Percentiles rank a stretch among this genome's conserved stretches.
phyloP scores from a whole-genome alignment of 2,113 vertebrate genomes.

The Zapus hudsonius region DNA sequence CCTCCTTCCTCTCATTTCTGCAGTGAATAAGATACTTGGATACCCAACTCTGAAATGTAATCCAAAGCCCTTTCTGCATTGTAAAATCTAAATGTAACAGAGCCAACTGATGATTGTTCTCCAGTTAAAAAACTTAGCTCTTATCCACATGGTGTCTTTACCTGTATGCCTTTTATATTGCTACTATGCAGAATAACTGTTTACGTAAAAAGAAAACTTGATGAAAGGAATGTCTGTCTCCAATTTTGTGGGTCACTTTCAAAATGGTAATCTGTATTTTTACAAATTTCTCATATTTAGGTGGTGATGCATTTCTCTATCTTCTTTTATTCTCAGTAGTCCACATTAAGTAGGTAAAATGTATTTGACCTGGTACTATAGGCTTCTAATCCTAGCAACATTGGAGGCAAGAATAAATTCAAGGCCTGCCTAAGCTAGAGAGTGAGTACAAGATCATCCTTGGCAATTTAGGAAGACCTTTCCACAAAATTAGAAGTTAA shows the following conservation, averaged over 20 bases:
- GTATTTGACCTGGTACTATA: not conserved
- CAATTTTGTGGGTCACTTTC: not conserved
- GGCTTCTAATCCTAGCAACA: not conserved
- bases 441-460: not conserved
- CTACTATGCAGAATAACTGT: not conserved
- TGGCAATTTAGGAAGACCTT: not conserved
- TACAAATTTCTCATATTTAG: not conserved
- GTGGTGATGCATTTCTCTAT: not conserved
- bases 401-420: not conserved
- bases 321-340: not conserved
- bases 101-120: not conserved
- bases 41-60: not conserved
- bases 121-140: not conserved
- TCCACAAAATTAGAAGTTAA: not conserved
- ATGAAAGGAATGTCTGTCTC: not conserved
- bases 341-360: not conserved
- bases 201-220: not conserved
- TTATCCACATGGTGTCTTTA: not conserved
- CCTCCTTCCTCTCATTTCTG: not conserved
- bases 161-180: not conserved
- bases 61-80: not conserved
- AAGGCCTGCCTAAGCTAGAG: not conserved
- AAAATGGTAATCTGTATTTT: not conserved
- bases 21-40: not conserved
- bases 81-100: slow-evolving; percentile 7